These are phyloP conservation scores for Ibidorhyncha struthersii DNA, from an alignment of 2,113 vertebrate species.

Conservation along the genomic window DNA sequence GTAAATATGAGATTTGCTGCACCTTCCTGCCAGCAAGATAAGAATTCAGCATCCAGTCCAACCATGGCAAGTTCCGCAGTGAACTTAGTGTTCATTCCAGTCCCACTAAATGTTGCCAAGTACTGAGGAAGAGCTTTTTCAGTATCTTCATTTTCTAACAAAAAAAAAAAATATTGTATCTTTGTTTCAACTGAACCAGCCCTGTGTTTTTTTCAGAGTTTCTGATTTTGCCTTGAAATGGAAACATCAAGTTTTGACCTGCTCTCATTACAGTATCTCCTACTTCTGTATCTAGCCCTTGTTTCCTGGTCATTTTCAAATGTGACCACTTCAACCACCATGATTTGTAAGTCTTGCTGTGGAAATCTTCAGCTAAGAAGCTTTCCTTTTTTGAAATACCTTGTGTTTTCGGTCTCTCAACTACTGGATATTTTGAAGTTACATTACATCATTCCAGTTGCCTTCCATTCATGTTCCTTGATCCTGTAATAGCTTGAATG, in stretches of 20 bases:
- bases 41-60: neutral
- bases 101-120: neutral
- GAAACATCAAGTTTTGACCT: neutral
- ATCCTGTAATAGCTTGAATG: neutral
- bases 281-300: neutral
- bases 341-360: neutral
- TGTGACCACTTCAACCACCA: neutral
- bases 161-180: rapidly evolving
- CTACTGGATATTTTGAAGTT: neutral
- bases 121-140: neutral
- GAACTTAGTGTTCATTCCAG: neutral
- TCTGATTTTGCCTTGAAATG: neutral
- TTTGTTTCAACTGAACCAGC: too few species aligned
- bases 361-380: neutral
- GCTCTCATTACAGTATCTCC: neutral
- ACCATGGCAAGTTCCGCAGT: rapidly evolving
- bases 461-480: rapidly evolving
- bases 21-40: neutral
- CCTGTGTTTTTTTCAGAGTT: rapidly evolving
- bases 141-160: rapidly evolving
- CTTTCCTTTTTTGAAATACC: neutral
- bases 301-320: neutral
- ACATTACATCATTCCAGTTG: neutral
- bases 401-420: neutral
- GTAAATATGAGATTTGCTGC: neutral